Percentiles rank a stretch among this genome's conserved stretches.
Evolutionary conservation across 2,797 vertebrate genomes (phyloP).

Genomic region (Cyclura pinguis): DNA sequence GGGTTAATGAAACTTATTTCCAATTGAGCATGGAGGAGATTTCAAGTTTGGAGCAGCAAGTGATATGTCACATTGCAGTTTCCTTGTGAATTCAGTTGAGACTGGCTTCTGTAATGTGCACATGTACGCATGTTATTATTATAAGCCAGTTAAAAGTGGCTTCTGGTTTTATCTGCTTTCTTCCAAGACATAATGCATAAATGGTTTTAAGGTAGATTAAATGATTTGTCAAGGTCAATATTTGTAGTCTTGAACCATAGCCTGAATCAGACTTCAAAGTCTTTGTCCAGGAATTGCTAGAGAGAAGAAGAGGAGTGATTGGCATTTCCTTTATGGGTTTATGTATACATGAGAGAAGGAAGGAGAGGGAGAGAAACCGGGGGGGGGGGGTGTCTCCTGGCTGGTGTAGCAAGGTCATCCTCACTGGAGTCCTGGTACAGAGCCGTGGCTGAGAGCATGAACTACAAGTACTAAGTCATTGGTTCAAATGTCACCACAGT

Average conservation of each 20-base stretch:
- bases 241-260: not conserved
- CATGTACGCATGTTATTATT: not conserved
- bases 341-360: not conserved
- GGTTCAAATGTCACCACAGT: not conserved
- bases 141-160: not conserved
- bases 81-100: not conserved
- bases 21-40: not conserved
- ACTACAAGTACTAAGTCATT: not conserved
- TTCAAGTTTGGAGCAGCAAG: not conserved
- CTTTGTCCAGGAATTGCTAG: not conserved
- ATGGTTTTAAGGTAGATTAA: slow-evolving; percentile 54
- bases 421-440: not conserved
- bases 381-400: too few relatives aligned
- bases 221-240: slow-evolving; percentile 43
- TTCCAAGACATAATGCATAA: slow-evolving; percentile 53
- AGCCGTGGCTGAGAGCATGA: not conserved
- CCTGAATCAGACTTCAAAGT: not conserved
- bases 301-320: not conserved
- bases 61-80: not conserved
- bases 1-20: not conserved
- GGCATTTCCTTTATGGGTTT: not conserved
- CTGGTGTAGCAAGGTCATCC: not conserved
- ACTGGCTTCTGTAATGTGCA: not conserved
- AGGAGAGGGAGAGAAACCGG: too few relatives aligned
- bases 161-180: slow-evolving; percentile 49